Evolutionary conservation across 2,888 invertebrate species (phyloP), one percentile per base, ranked within the genome.

Genomic region (Ectobius pallidus): DNA sequence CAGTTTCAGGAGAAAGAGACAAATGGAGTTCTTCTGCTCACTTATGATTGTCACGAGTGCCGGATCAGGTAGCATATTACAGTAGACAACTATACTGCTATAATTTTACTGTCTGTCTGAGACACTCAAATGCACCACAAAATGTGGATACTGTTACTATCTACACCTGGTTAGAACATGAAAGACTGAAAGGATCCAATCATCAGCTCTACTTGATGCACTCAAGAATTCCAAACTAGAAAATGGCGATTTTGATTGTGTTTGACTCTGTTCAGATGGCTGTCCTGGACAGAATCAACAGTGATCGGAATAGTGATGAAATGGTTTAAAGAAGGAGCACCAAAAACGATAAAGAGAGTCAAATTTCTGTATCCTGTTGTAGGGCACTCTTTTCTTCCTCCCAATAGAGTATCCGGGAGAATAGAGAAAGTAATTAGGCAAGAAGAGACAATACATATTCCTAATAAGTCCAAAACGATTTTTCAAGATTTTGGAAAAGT

Each of bases 61-160:
- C 34, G 9, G 16, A 27, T 9, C 63, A n/a, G 34, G 63, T 34
- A 9, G 63, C 63, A 27, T 27, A 63, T 34, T 63, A 32, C 20
- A 63, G 1, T 63, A n/a, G n/a, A n/a, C n/a, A n/a, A 27, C 32
- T 63, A 34, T 63, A 63, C 34, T 63, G 34, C 34, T 34, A 63
- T 63, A 63, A 34, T 63, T 0, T 63, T 63, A 63, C 34, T 4
- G 39, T 63, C 27, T 63, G 63, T 34, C 39, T 4, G 9, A 34
- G 63, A n/a, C 63, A 63, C 63, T 63, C 63, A 63, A 32, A 63
- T 18, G 63, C 63, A 14, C 34, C 34, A 63, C 61, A 61, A 27
- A 18, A 61, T 3, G 25, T 16, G 61, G 1, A 61, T 27, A 61
- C 32, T 22, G 20, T 61, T 61, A 61, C 61, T 27, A 61, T 27